Evolutionary conservation across 2,113 vertebrate species (phyloP).

Genomic region (Gobius niger): DNA sequence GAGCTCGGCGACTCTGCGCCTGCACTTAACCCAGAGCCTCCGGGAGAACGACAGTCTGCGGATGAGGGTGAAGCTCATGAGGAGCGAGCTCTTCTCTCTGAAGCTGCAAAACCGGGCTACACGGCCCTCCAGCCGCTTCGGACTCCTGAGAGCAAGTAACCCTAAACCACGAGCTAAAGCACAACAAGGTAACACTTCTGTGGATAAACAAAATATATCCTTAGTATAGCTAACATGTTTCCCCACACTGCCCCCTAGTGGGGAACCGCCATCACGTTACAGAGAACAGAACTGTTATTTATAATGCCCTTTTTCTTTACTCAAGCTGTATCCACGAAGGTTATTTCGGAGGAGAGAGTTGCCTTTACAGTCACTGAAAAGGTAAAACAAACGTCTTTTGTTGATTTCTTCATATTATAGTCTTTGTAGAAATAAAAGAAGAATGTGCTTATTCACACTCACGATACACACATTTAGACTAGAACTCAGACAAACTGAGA

Average conservation of each 20-base stretch:
- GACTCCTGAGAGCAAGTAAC: slow-evolving; percentile 26
- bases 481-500: not conserved
- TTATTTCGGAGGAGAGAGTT: slow-evolving; percentile 21
- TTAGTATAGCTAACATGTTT: not conserved
- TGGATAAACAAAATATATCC: not conserved
- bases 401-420: not conserved
- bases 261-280: not conserved
- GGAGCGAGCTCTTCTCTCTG: slow-evolving; percentile 69
- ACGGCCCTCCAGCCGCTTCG: slow-evolving; percentile 59
- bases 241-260: not conserved
- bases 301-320: not conserved
- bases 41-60: slow-evolving; percentile 70
- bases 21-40: slow-evolving; percentile 66
- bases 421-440: no score
- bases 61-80: slow-evolving; percentile 69
- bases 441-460: no score
- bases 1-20: slow-evolving; percentile 56
- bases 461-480: no score
- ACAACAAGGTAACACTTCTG: slow-evolving; percentile 40
- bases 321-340: slow-evolving; percentile 17
- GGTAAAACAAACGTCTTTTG: slow-evolving; percentile 21
- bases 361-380: slow-evolving; percentile 23
- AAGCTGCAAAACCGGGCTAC: slow-evolving; percentile 61
- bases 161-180: slow-evolving; percentile 49
- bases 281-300: not conserved